Evolutionary conservation across 2,113 vertebrate genomes (phyloP), one percentile per base, ranked within the genome.

Genomic region (Anguilla japonica): DNA sequence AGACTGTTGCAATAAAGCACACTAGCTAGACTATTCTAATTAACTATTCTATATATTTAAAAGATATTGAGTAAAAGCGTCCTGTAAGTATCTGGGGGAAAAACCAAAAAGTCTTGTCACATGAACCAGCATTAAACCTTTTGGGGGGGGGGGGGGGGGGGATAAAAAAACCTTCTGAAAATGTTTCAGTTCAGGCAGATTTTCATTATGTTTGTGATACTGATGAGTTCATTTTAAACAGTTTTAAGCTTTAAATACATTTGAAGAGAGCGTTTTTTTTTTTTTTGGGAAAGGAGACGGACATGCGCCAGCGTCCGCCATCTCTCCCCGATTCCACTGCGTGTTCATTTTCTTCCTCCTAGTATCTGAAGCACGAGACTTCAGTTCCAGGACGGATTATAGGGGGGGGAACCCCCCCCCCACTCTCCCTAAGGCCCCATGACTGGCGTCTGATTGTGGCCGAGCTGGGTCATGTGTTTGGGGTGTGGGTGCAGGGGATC

Each of bases 361-460:
- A 26, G 81, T 78, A 84, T 90, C 89, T 91, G 79, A 90, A 88
- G 85, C 91, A 92, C 91, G 90, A 94, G 92, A 93, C 89, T 89
- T 89, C 90, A 91, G 88, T 92, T 93, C 90, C 83, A 91, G 85
- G 85, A 82, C 85, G 88, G 93, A 95, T 95, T 94, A 93, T n/a
- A n/a, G n/a, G 15, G 60, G 87, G 87, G 84, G 87, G 88, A 88
- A n/a, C 82, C 40, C 1, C 14, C 26, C 91, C 93, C 85, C 88
- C 89, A 93, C 93, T 92, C 91, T 84, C 71, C 82, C 40, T 34
- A 39, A 3, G 40, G 85, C 92, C 92, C 88, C 82, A 79, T 93
- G 94, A 92, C 85, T n/a, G 46, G 6, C 56, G 41, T 40, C 86
- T 78, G 81, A 85, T 83, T 89, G 56, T 56, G 53, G 79, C 78